Evolutionary conservation across 2,888 invertebrate species (phyloP).

Genomic region (Rhagium mordax): DNA sequence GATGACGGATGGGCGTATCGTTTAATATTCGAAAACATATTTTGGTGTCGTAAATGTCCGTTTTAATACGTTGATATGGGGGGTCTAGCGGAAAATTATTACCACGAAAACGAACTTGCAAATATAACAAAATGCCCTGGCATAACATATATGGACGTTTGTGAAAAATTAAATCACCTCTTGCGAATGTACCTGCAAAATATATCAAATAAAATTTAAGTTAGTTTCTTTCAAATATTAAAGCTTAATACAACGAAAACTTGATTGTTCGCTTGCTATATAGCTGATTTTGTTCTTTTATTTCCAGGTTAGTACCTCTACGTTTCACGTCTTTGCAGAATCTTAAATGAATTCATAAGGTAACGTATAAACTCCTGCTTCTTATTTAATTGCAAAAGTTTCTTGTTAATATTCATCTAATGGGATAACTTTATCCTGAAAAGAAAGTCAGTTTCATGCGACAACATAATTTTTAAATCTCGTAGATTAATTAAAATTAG

Average conservation of each 20-base stretch:
- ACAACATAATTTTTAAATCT: not conserved
- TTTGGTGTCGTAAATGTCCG: not conserved
- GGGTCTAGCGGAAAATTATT: not conserved
- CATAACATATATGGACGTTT: no score
- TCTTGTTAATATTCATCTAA: not conserved
- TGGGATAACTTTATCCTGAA: not conserved
- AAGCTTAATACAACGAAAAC: not conserved
- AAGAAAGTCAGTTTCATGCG: not conserved
- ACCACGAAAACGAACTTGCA: no score
- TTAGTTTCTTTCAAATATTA: not conserved
- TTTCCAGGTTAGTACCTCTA: not conserved
- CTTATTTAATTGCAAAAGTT: not conserved
- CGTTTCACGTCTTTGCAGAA: not conserved
- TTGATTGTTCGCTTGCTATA: not conserved
- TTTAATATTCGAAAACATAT: not conserved
- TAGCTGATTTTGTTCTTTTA: not conserved
- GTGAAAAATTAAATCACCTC: no score
- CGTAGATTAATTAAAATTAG: not conserved
- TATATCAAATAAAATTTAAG: not conserved
- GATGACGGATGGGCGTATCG: slow-evolving; percentile 3
- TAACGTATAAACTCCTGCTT: not conserved
- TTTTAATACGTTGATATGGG: not conserved
- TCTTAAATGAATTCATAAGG: not conserved
- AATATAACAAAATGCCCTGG: no score
- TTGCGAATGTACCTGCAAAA: no score